Evolutionary conservation across 2,888 invertebrate species (phyloP).

Genomic region (Prosopocoilus inquinatus): DNA sequence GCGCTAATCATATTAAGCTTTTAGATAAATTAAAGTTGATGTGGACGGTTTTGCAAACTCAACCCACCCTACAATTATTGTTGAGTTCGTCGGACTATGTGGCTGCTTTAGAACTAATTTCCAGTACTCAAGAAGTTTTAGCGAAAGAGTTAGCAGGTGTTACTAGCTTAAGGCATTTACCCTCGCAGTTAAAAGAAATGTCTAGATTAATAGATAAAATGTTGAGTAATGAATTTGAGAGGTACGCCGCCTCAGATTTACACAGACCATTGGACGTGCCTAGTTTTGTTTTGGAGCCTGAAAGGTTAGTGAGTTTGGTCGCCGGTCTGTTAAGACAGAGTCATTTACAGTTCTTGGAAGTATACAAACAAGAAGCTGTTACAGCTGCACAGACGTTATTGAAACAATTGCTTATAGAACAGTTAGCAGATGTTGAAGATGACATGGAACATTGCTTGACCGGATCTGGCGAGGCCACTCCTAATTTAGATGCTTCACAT

Average conservation of each 20-base stretch:
- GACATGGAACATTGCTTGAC: slow-evolving; percentile 57
- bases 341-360: slow-evolving; percentile 84
- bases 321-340: slow-evolving; percentile 87
- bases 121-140: slow-evolving; percentile 93
- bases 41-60: slow-evolving; percentile 95
- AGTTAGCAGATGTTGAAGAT: slow-evolving; percentile 59
- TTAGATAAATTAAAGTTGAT: slow-evolving; percentile 82
- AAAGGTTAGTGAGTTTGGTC: slow-evolving; percentile 63
- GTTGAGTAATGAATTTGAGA: slow-evolving; percentile 92
- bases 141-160: slow-evolving; percentile 87
- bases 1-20: slow-evolving; percentile 64
- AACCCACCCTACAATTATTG: slow-evolving; percentile 92
- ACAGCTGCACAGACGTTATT: slow-evolving; percentile 85
- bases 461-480: slow-evolving; percentile 50
- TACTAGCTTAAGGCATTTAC: slow-evolving; percentile 92
- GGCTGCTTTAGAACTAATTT: slow-evolving; percentile 93
- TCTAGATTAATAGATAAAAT: slow-evolving; percentile 94
- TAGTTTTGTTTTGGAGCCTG: slow-evolving; percentile 71
- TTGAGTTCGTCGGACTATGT: slow-evolving; percentile 96
- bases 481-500: slow-evolving; percentile 45
- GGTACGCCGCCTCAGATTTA: slow-evolving; percentile 84
- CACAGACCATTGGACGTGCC: slow-evolving; percentile 72
- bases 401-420: slow-evolving; percentile 85
- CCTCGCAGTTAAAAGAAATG: slow-evolving; percentile 94
- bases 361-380: slow-evolving; percentile 84